Base-by-base conservation (phyloP, 2,888 invertebrate species). In the Zygogramma bicolorata region DNA sequence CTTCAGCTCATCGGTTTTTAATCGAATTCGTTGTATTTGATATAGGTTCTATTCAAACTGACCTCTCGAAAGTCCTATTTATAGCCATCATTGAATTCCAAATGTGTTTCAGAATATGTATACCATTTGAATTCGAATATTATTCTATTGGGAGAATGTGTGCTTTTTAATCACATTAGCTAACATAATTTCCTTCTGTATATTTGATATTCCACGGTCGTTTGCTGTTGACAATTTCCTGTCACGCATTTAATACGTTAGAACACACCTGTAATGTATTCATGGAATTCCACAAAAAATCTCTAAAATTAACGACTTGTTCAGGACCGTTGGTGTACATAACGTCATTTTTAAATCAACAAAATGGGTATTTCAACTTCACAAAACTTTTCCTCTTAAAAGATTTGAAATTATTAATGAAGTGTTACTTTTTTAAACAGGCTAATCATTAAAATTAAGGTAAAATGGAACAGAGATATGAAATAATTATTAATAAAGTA, bases 121-220 rank as follows among this genome's bases (percentile, higher is more conserved):
- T 13, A 53, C 53, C 25, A n/a, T 53, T 53, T 27, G 53, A 27
- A 53, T 53, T 25, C 13, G 13, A 53, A 46, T 46, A 46, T 46
- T 46, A 20, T 53, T 53, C 5, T 53, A n/a, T 53, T n/a, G 4
- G 53, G 6, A 27, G 25, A 53, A 53, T 53, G 25, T 13, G 25
- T 53, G 53, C n/a, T 10, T 13, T 27, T 25, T 53, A 20, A 22
- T 53, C 4, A 53, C 53, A 53, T 53, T 22, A 27, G 25, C 53
- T 10, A 53, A 27, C 53, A 25, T 53, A 53, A 53, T 53, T 53
- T 53, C 53, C n/a, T n/a, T 53, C 25, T 53, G 7, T n/a, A 53
- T 53, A 53, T 53, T 53, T 25, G 25, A 13, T 53, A 53, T 53
- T 53, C 53, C n/a, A 25, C 27, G 53, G 53, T 53, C 53, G 53